Base-by-base conservation (phyloP, 2,888 invertebrate species). In the Leucozona laternaria region DNA sequence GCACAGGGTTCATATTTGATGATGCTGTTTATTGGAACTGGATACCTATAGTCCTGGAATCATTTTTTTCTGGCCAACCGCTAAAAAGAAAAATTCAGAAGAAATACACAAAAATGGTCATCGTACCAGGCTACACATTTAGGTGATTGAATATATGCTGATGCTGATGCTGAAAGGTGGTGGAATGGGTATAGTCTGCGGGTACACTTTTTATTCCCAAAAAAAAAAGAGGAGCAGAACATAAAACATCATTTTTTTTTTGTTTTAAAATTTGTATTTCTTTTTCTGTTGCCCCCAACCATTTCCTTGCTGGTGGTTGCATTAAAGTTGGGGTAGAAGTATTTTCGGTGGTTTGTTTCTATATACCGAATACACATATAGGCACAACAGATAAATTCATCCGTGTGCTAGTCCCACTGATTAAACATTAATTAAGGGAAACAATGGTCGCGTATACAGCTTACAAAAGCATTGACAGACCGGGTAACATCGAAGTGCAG, bases 361-460 rank as follows among this genome's bases (percentile, higher is more conserved):
- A 50, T 45, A 43, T n/a, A 64, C 34, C 4, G n/a, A 17, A 22
- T 31, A 28, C 31, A 58, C 55, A n/a, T 37, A 50, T 64, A 50
- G 40, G 8, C 11, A 66, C 13, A 48, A 48, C n/a, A 28, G 43
- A 45, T 62, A 45, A 43, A 28, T 43, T 62, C 55, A 25, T 45
- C 10, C 6, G 25, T 50, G 20, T 68, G 78, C 70, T 78, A 91
- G 91, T 90, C 90, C 89, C 90, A 90, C 92, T 92, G 92, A 92
- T 92, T 92, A 92, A 92, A 92, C 92, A 92, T 92, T 92, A 92
- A 92, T 92, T 92, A 92, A 92, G 92, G 91, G 91, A 91, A 89
- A 92, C 89, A 89, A 89, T 89, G 88, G 88, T 79, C 79, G 81
- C 55, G 40, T 55, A 77, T 53, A 80, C 84, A 85, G 82, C 81